These are phyloP conservation scores for Meda fulgida DNA, from an alignment of 2,797 vertebrate genomes.

Conservation along the genomic window DNA sequence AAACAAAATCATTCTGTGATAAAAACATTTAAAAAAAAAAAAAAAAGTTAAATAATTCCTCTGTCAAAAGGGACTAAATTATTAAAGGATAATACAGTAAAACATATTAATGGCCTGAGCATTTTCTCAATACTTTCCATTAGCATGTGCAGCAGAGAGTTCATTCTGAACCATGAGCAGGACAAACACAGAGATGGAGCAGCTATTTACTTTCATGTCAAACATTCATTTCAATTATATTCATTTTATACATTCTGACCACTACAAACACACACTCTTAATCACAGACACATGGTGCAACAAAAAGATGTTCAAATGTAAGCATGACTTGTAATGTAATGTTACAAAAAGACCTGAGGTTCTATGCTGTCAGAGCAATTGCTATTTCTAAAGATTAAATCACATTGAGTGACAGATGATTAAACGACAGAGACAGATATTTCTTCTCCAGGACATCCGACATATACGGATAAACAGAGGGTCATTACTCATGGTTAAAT, in stretches of 20 bases:
- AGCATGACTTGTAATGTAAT: not conserved
- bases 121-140: not conserved
- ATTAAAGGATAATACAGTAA: too few relatives aligned
- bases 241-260: not conserved
- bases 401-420: conserved; percentile 37
- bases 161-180: not conserved
- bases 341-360: conserved; percentile 22
- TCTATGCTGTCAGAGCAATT: conserved; percentile 27
- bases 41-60: too few relatives aligned
- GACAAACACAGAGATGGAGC: not conserved
- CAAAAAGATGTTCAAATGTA: not conserved
- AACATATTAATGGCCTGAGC: not conserved
- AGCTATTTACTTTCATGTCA: not conserved
- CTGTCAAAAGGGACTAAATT: too few relatives aligned
- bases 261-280: not conserved
- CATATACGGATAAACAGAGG: conserved; percentile 12
- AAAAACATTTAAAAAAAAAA: not conserved
- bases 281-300: not conserved
- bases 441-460: conserved; percentile 41
- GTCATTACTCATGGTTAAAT: conserved; percentile 32
- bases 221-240: not conserved
- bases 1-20: not conserved
- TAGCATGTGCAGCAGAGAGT: not conserved
- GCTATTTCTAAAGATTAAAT: conserved; percentile 28
- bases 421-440: conserved; percentile 35